phyloP scores from a whole-genome alignment of 1,140 invertebrate genomes.

The Pseudachorutes palmiensis region DNA sequence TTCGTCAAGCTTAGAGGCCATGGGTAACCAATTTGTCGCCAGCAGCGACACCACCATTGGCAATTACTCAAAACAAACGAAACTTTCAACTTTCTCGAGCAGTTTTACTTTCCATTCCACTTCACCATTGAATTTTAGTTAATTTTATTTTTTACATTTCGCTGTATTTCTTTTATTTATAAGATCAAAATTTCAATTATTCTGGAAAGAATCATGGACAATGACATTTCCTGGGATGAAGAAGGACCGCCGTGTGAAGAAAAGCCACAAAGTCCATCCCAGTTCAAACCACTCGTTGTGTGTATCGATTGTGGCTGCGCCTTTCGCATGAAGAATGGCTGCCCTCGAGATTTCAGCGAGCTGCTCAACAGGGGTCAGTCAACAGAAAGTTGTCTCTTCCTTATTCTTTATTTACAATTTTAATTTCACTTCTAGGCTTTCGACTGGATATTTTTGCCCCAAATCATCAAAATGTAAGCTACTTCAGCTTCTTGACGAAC shows the following conservation, averaged over 20 bases:
- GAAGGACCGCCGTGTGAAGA: background rate
- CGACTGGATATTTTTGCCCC: background rate
- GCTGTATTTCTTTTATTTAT: too few species aligned
- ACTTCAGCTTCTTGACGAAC: constrained; percentile 1
- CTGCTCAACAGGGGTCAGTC: background rate
- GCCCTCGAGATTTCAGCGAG: background rate
- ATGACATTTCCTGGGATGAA: background rate
- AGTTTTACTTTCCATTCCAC: too few species aligned
- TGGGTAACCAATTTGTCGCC: too few species aligned
- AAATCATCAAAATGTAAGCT: background rate
- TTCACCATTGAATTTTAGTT: too few species aligned
- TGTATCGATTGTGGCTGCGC: background rate
- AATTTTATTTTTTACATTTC: too few species aligned
- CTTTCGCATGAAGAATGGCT: background rate
- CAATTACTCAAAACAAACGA: too few species aligned
- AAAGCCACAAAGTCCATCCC: background rate
- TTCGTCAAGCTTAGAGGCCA: too few species aligned
- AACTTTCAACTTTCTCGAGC: too few species aligned
- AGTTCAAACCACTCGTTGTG: background rate
- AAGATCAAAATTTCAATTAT: too few species aligned
- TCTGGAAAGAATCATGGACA: background rate
- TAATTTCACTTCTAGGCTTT: background rate
- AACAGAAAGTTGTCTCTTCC: background rate
- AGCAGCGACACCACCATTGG: too few species aligned
- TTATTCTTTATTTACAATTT: background rate